These are phyloP conservation scores for Ptychobarbus kaznakovi DNA, from an alignment of 2,797 vertebrate species.

Conservation along the genomic window DNA sequence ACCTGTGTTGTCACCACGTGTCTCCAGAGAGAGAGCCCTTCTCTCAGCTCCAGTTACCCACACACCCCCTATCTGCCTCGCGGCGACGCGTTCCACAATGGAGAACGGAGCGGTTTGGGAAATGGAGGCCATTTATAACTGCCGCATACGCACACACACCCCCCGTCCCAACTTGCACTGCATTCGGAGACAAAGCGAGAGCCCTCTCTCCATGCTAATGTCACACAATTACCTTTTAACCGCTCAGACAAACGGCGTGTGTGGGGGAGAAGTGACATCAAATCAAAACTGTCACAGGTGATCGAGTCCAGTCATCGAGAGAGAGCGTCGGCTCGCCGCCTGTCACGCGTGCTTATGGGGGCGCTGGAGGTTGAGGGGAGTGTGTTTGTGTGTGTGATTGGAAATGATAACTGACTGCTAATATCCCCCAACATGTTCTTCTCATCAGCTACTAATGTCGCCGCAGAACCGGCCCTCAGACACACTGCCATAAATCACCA, in stretches of 20 bases:
- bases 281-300: conserved; percentile 99
- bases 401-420: conserved; percentile 66
- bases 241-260: conserved; percentile 99
- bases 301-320: conserved; percentile 98
- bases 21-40: conserved; percentile 50
- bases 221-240: conserved; percentile 99
- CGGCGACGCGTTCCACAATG: conserved; percentile 67
- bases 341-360: conserved; percentile 54
- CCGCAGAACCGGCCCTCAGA: conserved; percentile 68
- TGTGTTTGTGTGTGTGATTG: conserved; percentile 59
- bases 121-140: conserved; percentile 87
- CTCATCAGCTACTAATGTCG: conserved; percentile 65
- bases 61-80: conserved; percentile 64
- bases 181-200: conserved; percentile 77
- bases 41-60: conserved; percentile 68
- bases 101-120: conserved; percentile 78
- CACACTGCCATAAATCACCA: conserved; percentile 78
- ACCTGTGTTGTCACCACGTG: conserved; percentile 54
- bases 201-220: conserved; percentile 84
- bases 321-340: conserved; percentile 65
- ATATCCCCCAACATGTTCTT: conserved; percentile 66
- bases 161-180: conserved; percentile 74
- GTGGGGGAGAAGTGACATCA: conserved; percentile 92
- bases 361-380: conserved; percentile 50
- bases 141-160: conserved; percentile 66